Conservation (phyloP, 1,140 invertebrate genomes). For the Polypedilum vanderplanki region DNA sequence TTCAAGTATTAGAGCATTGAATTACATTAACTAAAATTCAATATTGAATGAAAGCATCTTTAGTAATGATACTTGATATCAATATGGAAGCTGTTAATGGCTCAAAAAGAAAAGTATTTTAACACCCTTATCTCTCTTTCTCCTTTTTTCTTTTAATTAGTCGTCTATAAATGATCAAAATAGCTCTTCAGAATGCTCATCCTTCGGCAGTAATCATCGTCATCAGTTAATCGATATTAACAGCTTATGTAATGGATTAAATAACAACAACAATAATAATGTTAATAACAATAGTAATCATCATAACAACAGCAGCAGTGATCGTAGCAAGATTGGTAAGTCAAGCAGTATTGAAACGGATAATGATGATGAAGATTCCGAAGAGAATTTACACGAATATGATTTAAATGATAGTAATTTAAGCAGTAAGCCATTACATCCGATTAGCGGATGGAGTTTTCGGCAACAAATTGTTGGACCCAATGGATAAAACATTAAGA, state of each 20-base stretch:
- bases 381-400: constrained; percentile 17
- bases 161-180: constrained; percentile 9
- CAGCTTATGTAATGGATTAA: constrained; percentile 16
- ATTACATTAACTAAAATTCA: too few species aligned
- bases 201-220: background rate
- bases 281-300: constrained; percentile 10
- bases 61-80: constrained; percentile 10
- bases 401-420: constrained; percentile 28
- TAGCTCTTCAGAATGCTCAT: constrained; percentile 22
- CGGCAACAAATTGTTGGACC: background rate
- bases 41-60: too few species aligned
- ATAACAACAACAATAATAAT: constrained; percentile 19
- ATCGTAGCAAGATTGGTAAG: constrained; percentile 16
- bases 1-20: too few species aligned
- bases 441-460: constrained; percentile 9
- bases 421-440: constrained; percentile 24
- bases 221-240: background rate
- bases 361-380: constrained; percentile 24
- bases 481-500: background rate
- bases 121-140: background rate
- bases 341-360: constrained; percentile 19
- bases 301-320: constrained; percentile 5
- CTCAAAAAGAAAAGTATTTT: background rate
- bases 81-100: background rate
- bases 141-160: constrained; percentile 8